phyloP scores from a whole-genome alignment of 2,113 vertebrate species.

The Cisticola juncidis region DNA sequence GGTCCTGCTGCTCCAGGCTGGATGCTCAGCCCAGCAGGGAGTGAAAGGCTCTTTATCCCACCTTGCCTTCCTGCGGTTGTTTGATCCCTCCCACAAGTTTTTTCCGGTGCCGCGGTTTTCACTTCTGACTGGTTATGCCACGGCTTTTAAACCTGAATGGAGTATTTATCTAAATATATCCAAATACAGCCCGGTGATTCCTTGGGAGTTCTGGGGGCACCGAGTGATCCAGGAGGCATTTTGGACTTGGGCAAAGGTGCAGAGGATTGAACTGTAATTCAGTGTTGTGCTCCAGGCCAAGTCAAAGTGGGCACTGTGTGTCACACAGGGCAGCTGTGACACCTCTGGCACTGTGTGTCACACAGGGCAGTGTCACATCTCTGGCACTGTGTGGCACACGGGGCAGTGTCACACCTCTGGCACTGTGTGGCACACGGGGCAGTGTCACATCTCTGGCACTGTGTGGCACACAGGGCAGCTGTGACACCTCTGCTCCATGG shows the following conservation, averaged over 20 bases:
- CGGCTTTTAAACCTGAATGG: background rate
- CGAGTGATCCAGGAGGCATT: background rate
- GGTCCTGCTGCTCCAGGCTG: fast-evolving
- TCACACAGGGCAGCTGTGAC: too few relatives aligned
- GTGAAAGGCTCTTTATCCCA: constrained; percentile 55
- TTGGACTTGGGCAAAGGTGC: background rate
- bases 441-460: background rate
- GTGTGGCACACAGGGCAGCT: background rate
- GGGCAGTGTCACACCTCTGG: background rate
- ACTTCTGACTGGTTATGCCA: background rate
- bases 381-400: too few relatives aligned
- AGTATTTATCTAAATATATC: constrained; percentile 45
- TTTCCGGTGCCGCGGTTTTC: constrained; percentile 22
- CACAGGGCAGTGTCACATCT: too few relatives aligned
- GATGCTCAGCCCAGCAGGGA: background rate
- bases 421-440: background rate
- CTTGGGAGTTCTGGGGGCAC: background rate
- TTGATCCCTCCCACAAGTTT: constrained; percentile 12
- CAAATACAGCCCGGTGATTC: background rate
- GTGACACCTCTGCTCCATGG: background rate
- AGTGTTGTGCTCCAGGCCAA: background rate
- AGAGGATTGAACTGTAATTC: background rate
- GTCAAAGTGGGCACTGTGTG: background rate
- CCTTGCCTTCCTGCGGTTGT: background rate
- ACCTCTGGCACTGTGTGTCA: too few relatives aligned